Conservation (phyloP, 2,797 vertebrate genomes). For the Sebastes melanostomus region DNA sequence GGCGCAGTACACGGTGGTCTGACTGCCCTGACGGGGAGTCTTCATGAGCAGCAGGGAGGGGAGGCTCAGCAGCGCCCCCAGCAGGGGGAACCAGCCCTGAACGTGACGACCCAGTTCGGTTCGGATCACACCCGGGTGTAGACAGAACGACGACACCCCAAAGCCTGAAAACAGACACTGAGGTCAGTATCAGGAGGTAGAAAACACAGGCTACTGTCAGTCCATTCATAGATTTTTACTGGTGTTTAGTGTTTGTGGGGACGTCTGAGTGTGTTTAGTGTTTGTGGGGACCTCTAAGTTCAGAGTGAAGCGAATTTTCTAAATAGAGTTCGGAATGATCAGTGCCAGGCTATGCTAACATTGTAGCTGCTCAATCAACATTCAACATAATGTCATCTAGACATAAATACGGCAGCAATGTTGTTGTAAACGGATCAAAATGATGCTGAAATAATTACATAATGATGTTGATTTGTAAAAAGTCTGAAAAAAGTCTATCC, state of each 20-base stretch:
- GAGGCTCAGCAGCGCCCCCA: constrained; percentile 64
- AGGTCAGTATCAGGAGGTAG: neutral
- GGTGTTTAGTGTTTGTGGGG: neutral
- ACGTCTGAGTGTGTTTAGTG: constrained; percentile 57
- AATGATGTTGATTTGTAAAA: too few species aligned
- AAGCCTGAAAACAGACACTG: constrained; percentile 45
- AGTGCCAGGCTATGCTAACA: too few species aligned
- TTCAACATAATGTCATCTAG: too few species aligned
- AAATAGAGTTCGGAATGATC: too few species aligned
- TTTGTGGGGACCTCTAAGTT: neutral
- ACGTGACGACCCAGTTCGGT: constrained; percentile 75
- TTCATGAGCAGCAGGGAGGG: constrained; percentile 79
- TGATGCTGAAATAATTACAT: too few species aligned
- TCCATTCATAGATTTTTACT: too few species aligned
- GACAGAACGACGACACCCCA: constrained; percentile 74
- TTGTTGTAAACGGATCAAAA: too few species aligned
- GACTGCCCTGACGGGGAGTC: constrained; percentile 77
- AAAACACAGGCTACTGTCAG: neutral
- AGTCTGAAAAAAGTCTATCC: too few species aligned
- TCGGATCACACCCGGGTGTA: constrained; percentile 81
- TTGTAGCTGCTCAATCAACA: too few species aligned
- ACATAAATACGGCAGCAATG: too few species aligned
- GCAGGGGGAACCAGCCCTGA: constrained; percentile 66
- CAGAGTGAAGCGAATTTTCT: too few species aligned
- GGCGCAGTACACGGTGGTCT: constrained; percentile 77